These are phyloP conservation scores for Paramormyrops kingsleyae DNA, from an alignment of 2,113 vertebrate species.

Conservation along the genomic window DNA sequence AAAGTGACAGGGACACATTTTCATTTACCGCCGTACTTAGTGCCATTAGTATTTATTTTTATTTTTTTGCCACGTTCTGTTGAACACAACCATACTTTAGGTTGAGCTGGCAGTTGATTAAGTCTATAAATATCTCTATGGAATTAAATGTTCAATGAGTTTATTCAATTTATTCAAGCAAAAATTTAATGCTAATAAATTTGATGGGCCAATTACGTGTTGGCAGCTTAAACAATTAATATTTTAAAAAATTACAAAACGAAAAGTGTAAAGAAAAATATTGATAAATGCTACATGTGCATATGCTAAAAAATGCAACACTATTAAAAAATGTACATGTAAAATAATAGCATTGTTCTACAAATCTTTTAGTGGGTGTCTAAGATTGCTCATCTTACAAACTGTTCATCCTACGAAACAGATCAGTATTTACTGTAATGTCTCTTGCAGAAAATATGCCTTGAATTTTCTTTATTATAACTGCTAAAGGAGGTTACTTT, in stretches of 20 bases:
- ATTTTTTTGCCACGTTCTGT: not conserved
- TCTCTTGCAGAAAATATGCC: no score
- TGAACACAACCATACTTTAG: not conserved
- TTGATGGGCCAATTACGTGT: not conserved
- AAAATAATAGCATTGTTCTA: not conserved
- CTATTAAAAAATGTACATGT: not conserved
- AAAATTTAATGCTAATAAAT: not conserved
- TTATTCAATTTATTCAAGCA: not conserved
- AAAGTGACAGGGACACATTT: not conserved
- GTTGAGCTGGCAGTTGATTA: not conserved
- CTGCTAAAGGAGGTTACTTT: no score
- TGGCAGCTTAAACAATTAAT: not conserved
- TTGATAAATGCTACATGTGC: not conserved
- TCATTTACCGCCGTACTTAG: not conserved
- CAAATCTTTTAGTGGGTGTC: not conserved
- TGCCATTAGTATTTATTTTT: not conserved
- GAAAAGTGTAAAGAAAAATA: not conserved
- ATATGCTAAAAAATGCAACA: not conserved
- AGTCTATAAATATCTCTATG: not conserved
- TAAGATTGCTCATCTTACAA: not conserved
- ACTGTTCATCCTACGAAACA: not conserved
- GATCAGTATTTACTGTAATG: no score
- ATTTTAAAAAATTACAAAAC: not conserved
- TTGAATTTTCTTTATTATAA: no score
- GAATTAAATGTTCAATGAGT: not conserved